These are phyloP conservation scores for Eupithecia inturbata DNA, from an alignment of 2,888 invertebrate genomes.

Conservation along the genomic window DNA sequence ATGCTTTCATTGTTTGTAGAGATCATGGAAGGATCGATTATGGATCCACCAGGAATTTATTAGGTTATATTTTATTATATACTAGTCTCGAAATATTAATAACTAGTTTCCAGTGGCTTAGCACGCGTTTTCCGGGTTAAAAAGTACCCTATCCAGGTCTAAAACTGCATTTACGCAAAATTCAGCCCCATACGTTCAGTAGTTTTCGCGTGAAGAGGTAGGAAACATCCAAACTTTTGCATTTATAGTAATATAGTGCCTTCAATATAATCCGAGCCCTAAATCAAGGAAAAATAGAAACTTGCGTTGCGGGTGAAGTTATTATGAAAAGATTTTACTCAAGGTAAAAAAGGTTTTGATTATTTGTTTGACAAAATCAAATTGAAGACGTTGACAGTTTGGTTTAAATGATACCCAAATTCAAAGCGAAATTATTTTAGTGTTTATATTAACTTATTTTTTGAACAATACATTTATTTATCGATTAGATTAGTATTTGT, in stretches of 20 bases:
- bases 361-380: not conserved
- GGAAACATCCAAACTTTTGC: not conserved
- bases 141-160: not conserved
- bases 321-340: not conserved
- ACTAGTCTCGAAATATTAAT: too few species aligned
- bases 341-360: not conserved
- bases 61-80: not conserved
- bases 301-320: not conserved
- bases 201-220: not conserved
- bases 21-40: not conserved
- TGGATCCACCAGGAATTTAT: too few species aligned
- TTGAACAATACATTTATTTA: not conserved
- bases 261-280: not conserved
- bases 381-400: not conserved
- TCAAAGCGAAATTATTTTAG: conserved; percentile 47
- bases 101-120: not conserved
- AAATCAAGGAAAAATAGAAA: not conserved
- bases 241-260: not conserved
- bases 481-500: not conserved
- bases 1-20: not conserved
- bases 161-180: not conserved
- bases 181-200: not conserved
- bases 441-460: conserved; percentile 31
- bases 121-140: not conserved
- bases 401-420: conserved; percentile 43